These are phyloP conservation scores for Dromococcyx pavoninus DNA, from an alignment of 2,797 vertebrate species.

Conservation along the genomic window DNA sequence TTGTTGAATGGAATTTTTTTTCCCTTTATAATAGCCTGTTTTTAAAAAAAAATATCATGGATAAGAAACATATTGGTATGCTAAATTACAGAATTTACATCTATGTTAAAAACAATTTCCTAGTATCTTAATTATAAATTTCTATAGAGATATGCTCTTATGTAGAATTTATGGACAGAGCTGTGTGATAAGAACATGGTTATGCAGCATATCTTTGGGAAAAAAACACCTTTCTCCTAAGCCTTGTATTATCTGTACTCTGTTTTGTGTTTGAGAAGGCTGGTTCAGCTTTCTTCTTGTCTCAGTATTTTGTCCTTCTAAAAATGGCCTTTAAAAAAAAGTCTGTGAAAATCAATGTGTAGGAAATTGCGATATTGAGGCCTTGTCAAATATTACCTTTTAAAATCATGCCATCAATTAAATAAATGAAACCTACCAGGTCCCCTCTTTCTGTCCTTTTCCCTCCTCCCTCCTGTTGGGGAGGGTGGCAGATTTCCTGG, in stretches of 20 bases:
- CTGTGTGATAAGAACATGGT: slow-evolving; percentile 44
- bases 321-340: slow-evolving; percentile 62
- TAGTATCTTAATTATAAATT: background rate
- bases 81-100: slow-evolving; percentile 42
- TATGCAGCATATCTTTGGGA: slow-evolving; percentile 45
- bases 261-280: slow-evolving; percentile 27
- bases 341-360: background rate
- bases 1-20: slow-evolving; percentile 60
- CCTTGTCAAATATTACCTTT: background rate
- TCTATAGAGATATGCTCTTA: slow-evolving; percentile 9
- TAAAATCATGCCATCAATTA: background rate
- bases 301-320: slow-evolving; percentile 33
- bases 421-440: background rate
- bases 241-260: slow-evolving; percentile 47
- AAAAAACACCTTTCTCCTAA: slow-evolving; percentile 38
- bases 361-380: background rate
- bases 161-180: slow-evolving; percentile 1
- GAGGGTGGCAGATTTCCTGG: background rate
- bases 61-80: slow-evolving; percentile 23
- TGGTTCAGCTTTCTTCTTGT: background rate
- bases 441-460: slow-evolving; percentile 2
- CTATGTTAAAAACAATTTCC: slow-evolving; percentile 42
- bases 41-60: background rate
- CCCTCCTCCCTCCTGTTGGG: background rate
- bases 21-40: slow-evolving; percentile 57